Evolutionary conservation across 2,888 invertebrate genomes (phyloP).

Genomic region (Poecilobothrus nobilitatus): DNA sequence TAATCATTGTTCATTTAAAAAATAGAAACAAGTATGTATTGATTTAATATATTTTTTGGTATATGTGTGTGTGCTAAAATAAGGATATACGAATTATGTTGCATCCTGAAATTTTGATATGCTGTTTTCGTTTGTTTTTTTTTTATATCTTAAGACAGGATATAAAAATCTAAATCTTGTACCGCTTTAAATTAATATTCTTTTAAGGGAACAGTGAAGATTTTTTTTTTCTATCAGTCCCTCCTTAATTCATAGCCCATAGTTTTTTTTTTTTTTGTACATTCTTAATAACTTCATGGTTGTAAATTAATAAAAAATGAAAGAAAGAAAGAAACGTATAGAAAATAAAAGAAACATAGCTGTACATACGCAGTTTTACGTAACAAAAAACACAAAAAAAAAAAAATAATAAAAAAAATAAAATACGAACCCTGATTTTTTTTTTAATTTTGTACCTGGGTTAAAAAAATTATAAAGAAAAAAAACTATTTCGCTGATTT

Average conservation of each 20-base stretch:
- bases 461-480: no score
- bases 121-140: not conserved
- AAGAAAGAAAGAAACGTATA: not conserved
- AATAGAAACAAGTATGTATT: not conserved
- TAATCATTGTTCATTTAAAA: no score
- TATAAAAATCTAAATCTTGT: no score
- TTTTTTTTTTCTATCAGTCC: not conserved
- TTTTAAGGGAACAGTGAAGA: no score
- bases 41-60: not conserved
- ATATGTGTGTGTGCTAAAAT: not conserved
- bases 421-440: not conserved
- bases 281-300: no score
- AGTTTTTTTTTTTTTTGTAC: conserved; percentile 5
- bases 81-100: not conserved
- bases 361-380: not conserved
- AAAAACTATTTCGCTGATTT: no score
- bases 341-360: not conserved
- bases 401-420: not conserved
- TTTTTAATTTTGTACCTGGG: no score
- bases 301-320: not conserved
- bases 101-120: not conserved
- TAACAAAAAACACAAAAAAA: not conserved
- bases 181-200: no score
- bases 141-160: no score
- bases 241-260: not conserved